Evolutionary conservation across 2,113 vertebrate species (phyloP).

Genomic region (Chinchilla lanigera): DNA sequence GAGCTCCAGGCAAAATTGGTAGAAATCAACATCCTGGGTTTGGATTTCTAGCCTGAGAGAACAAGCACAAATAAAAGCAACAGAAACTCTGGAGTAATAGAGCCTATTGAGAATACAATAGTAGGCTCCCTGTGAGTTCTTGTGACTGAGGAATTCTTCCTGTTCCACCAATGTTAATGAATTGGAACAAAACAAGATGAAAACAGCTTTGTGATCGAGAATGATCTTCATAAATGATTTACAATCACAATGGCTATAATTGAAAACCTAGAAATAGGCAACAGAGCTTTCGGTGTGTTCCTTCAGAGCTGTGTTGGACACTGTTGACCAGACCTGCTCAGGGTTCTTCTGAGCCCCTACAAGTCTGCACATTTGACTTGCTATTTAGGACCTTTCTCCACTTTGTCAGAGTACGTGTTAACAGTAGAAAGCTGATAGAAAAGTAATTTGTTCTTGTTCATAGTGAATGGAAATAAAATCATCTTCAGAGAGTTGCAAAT

Average conservation of each 20-base stretch:
- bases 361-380: neutral
- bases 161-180: neutral
- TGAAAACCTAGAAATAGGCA: neutral
- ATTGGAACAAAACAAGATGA: constrained; percentile 29
- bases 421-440: neutral
- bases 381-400: neutral
- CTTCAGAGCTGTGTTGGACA: neutral
- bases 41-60: neutral
- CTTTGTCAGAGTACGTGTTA: neutral
- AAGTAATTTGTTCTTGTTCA: neutral
- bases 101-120: neutral
- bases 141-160: neutral
- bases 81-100: neutral
- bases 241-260: neutral
- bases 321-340: too few species aligned
- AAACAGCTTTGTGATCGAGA: neutral
- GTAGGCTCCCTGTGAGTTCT: neutral
- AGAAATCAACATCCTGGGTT: neutral
- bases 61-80: neutral
- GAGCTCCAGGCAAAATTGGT: neutral
- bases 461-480: neutral
- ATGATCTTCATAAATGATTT: neutral
- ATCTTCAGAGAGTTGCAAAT: neutral
- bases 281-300: neutral
- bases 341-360: neutral